Base-by-base conservation (phyloP, 2,113 vertebrate genomes). In the Malurus melanocephalus region DNA sequence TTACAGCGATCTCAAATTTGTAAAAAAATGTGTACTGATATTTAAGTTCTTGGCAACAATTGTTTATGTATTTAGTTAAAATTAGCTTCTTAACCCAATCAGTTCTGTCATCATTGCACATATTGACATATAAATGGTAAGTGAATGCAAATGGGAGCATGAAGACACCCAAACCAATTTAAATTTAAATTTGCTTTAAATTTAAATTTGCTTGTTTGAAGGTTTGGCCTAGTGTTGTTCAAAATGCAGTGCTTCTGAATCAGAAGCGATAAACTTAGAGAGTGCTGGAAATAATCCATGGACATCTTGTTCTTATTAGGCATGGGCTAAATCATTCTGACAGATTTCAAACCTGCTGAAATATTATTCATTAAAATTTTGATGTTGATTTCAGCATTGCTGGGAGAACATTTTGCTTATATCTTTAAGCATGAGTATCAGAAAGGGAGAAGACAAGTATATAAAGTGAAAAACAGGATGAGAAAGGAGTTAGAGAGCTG, bases 291-390 rank as follows among this genome's bases (percentile, higher is more conserved):
- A 84, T 69, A 82, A 85, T 87, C 92, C 92, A 73, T 62, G 83
- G 48, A 90, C 88, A 90, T 94, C 85, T 77, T 82, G 78, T 94
- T 91, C 78, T 73, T 93, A 59, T 91, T 93, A 94, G 85, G 64
- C 1, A 11, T 66, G 62, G 62, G 38, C 90, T 94, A 88, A 94
- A 88, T 69, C 60, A 76, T 79, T 92, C 71, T 90, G 80, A 77
- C 78, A 93, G 86, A 73, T 91, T 92, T 92, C 48, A 90, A 82
- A 66, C 77, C 62, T 81, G 71, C 80, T 93, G 74, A 94, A 93
- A 66, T 81, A 88, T 30, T 88, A 35, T 68, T 88, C 53, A 62
- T 79, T 73, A 84, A 45, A 93, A 71, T 73, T 57, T 90, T 90
- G 49, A 51, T 6, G 8, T 59, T 10, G 12, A 73, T n/a, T 91